Base-by-base conservation (phyloP, 1,140 invertebrate species). In the Temnothorax nylanderi region DNA sequence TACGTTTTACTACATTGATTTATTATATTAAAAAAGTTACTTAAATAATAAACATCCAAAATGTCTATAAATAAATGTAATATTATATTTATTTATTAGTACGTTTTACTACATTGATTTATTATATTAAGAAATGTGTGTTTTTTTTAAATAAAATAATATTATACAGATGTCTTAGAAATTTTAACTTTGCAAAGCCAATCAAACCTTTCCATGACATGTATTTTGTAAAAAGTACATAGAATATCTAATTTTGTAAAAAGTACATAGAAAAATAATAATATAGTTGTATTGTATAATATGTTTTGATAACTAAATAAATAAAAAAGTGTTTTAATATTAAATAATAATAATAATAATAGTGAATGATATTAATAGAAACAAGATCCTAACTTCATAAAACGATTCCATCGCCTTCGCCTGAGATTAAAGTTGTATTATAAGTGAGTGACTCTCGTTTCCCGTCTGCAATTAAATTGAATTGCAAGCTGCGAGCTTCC, bases 351-450 rank as follows among this genome's bases (percentile, higher is more conserved):
- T 49, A 80, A 67, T 26, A 71, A 54, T 54, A 7, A 41, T 54
- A 64, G 3, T 34, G 0, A 47, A 34, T 7, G 26, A 13, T 32
- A 62, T 76, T 76, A 64, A 64, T 54, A 41, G n/a, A 44, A 62
- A 75, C 3, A 8, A 58, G 41, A 21, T 16, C 11, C 34, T 34
- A 37, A 49, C 18, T 62, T 72, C 26, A 62, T 60, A 60, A 75
- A 84, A 75, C 41, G 8, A 60, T 47, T 60, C 13, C n/a, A 47
- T 75, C 69, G n/a, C 8, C 41, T 51, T 76, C 26, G 47, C 51
- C 11, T 80, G 71, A 54, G 16, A 86, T 88, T 85, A 74, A 84
- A 75, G 44, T 75, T 49, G 32, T 41, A 74, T 82, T 74, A 58
- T 41, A 60, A 82, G 18, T 34, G 54, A 60, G 37, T 74, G 80